A percentile compares a stretch with the other conserved stretches of the same genome.
Evolutionary conservation across 2,888 invertebrate species (phyloP).

Genomic region (Orchestes rusci): DNA sequence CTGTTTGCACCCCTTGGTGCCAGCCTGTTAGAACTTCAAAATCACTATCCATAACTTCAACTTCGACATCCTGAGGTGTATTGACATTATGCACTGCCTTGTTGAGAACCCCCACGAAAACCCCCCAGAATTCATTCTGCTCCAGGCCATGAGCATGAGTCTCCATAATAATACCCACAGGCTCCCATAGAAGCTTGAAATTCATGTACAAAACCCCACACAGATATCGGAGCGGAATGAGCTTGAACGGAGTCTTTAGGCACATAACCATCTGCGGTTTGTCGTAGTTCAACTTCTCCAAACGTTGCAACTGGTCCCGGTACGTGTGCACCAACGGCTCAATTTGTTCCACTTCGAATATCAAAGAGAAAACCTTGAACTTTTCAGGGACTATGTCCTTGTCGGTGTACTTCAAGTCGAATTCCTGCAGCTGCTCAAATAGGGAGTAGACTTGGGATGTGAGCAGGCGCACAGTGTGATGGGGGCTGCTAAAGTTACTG

Average conservation of each 20-base stretch:
- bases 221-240: constrained; percentile 68
- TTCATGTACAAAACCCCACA: constrained; percentile 79
- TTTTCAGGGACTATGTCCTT: constrained; percentile 42
- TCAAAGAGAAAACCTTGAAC: constrained; percentile 58
- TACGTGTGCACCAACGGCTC: constrained; percentile 70
- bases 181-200: constrained; percentile 86
- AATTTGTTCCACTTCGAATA: constrained; percentile 64
- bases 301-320: constrained; percentile 63
- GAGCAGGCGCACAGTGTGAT: constrained; percentile 61
- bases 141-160: constrained; percentile 61
- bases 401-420: constrained; percentile 41
- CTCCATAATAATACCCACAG: constrained; percentile 66
- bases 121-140: constrained; percentile 63
- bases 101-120: constrained; percentile 56
- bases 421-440: constrained; percentile 52
- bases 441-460: constrained; percentile 67
- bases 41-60: constrained; percentile 23
- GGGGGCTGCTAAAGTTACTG: constrained; percentile 59
- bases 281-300: constrained; percentile 66
- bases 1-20: constrained; percentile 32
- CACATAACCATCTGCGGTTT: constrained; percentile 49
- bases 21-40: constrained; percentile 33
- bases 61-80: constrained; percentile 27
- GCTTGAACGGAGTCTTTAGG: constrained; percentile 51
- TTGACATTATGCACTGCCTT: constrained; percentile 47